Percentiles rank a stretch among this genome's conserved stretches.
Conservation (phyloP, 2,888 invertebrate genomes). For the Sesia apiformis region DNA sequence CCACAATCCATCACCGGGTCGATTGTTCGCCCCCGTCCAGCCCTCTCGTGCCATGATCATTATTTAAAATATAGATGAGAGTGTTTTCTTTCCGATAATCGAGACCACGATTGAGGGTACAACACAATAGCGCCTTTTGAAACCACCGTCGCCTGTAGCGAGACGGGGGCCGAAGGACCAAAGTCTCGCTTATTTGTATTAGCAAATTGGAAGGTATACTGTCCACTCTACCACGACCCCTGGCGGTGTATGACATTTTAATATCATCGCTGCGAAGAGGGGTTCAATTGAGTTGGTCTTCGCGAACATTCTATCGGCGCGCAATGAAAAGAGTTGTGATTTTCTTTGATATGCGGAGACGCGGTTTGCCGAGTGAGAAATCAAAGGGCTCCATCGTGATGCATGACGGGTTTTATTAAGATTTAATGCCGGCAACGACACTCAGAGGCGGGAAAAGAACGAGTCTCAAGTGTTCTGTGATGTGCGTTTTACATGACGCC, state of each 20-base stretch:
- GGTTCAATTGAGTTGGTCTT: slow-evolving; percentile 66
- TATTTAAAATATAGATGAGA: slow-evolving; percentile 74
- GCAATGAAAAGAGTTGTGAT: slow-evolving; percentile 74
- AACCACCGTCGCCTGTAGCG: slow-evolving; percentile 50
- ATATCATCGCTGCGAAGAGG: slow-evolving; percentile 40
- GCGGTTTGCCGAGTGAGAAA: slow-evolving; percentile 73
- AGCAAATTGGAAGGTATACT: slow-evolving; percentile 56
- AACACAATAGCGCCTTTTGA: slow-evolving; percentile 59
- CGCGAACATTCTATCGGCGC: slow-evolving; percentile 69
- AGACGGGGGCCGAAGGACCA: slow-evolving; percentile 41
- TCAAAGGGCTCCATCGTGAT: slow-evolving; percentile 66
- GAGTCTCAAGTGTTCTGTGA: slow-evolving; percentile 61
- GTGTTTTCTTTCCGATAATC: slow-evolving; percentile 75
- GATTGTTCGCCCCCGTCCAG: slow-evolving; percentile 41
- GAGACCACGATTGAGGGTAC: slow-evolving; percentile 66
- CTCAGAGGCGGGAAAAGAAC: slow-evolving; percentile 72
- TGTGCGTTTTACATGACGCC: slow-evolving; percentile 68
- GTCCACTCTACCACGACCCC: slow-evolving; percentile 2
- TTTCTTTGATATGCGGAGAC: slow-evolving; percentile 71
- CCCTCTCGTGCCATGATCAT: slow-evolving; percentile 54
- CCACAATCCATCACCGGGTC: slow-evolving; percentile 60
- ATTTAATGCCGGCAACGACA: slow-evolving; percentile 73
- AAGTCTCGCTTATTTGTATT: slow-evolving; percentile 64
- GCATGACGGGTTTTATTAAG: slow-evolving; percentile 73
- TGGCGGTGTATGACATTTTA: slow-evolving; percentile 23